A percentile compares a stretch with the other conserved stretches of the same genome.
Evolutionary conservation across 1,140 invertebrate genomes (phyloP).

Genomic region (Drosophila pseudoananassae): DNA sequence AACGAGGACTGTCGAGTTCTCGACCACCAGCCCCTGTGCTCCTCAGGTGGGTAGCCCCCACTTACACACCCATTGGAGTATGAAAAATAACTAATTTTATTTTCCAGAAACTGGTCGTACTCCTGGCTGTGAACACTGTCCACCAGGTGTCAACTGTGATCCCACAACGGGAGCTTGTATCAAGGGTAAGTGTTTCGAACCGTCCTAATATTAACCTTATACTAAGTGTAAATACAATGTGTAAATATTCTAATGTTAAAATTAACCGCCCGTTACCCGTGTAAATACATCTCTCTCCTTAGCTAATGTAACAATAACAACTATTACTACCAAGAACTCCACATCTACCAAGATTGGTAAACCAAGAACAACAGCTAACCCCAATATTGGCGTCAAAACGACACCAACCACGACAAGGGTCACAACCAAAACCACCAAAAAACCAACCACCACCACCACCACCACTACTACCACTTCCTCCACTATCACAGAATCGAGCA

Average conservation of each 20-base stretch:
- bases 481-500: conserved; percentile 66
- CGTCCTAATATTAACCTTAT: conserved; percentile 33
- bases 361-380: conserved; percentile 70
- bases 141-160: conserved; percentile 90
- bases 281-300: conserved; percentile 81
- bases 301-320: conserved; percentile 83
- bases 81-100: conserved; percentile 1
- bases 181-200: conserved; percentile 87
- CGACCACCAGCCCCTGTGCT: conserved; percentile 91
- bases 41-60: conserved; percentile 87
- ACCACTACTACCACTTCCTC: conserved; percentile 53
- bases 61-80: too few relatives aligned
- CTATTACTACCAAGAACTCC: conserved; percentile 75
- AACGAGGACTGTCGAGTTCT: conserved; percentile 89
- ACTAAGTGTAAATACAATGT: conserved; percentile 68
- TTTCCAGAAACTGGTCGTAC: conserved; percentile 67
- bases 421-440: conserved; percentile 48
- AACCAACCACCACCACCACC: conserved; percentile 36
- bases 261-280: conserved; percentile 76
- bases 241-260: conserved; percentile 68
- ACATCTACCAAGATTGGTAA: conserved; percentile 59
- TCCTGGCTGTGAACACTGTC: conserved; percentile 89
- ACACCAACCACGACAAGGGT: conserved; percentile 40
- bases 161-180: conserved; percentile 90
- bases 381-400: conserved; percentile 58